Evolutionary conservation across 2,113 vertebrate genomes (phyloP), one percentile per base, ranked within the genome.

Genomic region (Scomber japonicus): DNA sequence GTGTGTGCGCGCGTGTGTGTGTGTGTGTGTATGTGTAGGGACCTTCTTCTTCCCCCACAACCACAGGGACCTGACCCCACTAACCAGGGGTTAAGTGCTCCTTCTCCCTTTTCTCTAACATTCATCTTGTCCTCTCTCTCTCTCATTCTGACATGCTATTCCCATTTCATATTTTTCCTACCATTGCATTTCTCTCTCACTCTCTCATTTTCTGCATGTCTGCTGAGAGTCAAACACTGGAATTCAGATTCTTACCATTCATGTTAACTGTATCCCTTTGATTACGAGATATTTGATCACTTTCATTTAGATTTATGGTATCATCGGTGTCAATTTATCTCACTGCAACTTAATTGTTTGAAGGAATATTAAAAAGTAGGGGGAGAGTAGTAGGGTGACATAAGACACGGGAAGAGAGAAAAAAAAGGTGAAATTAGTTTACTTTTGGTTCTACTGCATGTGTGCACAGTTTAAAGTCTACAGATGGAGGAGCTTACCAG

Each of bases 61-160:
- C 90, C 87, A 88, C 72, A 86, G 89, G 87, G 85, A 92, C 73
- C 68, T 86, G 87, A 88, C 78, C 90, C 75, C 82, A 90, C 93
- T 90, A 86, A 91, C 85, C 89, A 89, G 87, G 81, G 92, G 88
- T 93, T 93, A 94, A 94, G 93, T 94, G 91, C 88, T 91, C 73
- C 80, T 75, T 91, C 78, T 87, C 74, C 81, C 72, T 85, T 27
- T 85, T 85, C 80, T 88, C 72, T 54, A 78, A 80, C 84, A 87
- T 89, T 91, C 85, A 79, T 93, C 86, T 82, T 88, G 78, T 88
- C 45, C 64, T 48, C 57, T 56, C 54, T 63, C 69, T 48, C 48
- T 75, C 60, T 59, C 30, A 70, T 64, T 81, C 59, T 75, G 80
- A 84, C 81, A 80, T 86, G 51, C 46, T 81, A 62, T 80, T 90